Evolutionary conservation across 2,888 invertebrate species (phyloP).

Genomic region (Dynastes grantii): DNA sequence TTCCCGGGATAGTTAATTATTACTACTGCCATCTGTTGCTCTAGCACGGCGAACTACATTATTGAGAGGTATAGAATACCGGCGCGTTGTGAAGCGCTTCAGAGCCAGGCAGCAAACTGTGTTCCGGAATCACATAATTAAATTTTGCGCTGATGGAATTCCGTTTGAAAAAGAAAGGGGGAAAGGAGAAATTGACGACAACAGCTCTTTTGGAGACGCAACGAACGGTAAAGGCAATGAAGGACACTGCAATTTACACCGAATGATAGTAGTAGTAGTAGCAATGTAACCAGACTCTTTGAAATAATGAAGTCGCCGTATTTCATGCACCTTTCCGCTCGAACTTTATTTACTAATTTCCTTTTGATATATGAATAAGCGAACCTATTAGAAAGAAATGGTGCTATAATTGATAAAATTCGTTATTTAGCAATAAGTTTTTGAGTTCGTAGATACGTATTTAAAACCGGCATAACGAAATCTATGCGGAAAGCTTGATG

Average conservation of each 20-base stretch:
- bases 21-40: conserved; percentile 5
- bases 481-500: no score
- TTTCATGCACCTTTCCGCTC: no score
- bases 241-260: not conserved
- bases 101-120: not conserved
- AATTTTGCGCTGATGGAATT: not conserved
- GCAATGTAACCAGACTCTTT: no score
- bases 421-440: no score
- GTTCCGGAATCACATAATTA: conserved; percentile 7
- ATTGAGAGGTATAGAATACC: not conserved
- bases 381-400: no score
- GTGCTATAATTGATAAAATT: no score
- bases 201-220: not conserved
- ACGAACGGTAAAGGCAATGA: not conserved
- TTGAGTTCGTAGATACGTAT: no score
- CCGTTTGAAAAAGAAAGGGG: not conserved
- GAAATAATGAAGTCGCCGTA: no score
- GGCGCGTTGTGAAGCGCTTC: not conserved
- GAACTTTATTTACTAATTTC: no score
- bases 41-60: not conserved
- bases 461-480: no score
- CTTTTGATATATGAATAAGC: no score
- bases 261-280: not conserved
- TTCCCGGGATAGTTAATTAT: not conserved
- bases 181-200: not conserved